A percentile compares a stretch with the other conserved stretches of the same genome.
Evolutionary conservation across 2,797 vertebrate genomes (phyloP).

Genomic region (Malacoctenus gilli): DNA sequence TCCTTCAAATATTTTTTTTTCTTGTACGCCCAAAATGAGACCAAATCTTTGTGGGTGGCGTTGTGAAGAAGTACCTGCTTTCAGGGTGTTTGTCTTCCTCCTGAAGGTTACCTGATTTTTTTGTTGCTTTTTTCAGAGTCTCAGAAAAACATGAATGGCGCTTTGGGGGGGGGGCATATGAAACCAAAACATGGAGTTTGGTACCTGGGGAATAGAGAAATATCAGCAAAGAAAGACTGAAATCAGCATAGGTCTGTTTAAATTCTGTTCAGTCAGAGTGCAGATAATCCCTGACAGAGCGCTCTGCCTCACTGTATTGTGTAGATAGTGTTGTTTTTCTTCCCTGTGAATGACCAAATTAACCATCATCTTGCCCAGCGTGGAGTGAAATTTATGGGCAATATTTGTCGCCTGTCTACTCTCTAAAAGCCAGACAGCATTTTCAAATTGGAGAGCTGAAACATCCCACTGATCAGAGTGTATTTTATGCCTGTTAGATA

Average conservation of each 20-base stretch:
- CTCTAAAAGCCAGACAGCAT: slow-evolving; percentile 25
- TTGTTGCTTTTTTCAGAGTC: slow-evolving; percentile 32
- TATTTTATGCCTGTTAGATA: slow-evolving; percentile 53
- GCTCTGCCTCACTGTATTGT: slow-evolving; percentile 37
- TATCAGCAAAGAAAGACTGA: slow-evolving; percentile 31
- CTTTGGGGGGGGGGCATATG: too few relatives aligned
- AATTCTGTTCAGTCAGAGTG: slow-evolving; percentile 47
- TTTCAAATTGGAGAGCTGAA: slow-evolving; percentile 42
- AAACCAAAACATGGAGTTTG: slow-evolving; percentile 28
- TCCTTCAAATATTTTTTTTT: slow-evolving; percentile 1
- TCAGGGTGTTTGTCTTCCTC: slow-evolving; percentile 12
- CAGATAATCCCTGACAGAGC: slow-evolving; percentile 47
- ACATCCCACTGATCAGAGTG: slow-evolving; percentile 43
- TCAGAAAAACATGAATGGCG: too few relatives aligned
- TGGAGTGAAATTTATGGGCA: slow-evolving; percentile 23
- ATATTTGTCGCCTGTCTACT: slow-evolving; percentile 38
- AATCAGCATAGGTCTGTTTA: slow-evolving; percentile 43
- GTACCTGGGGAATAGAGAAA: slow-evolving; percentile 30
- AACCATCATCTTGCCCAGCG: slow-evolving; percentile 30
- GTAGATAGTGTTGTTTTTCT: slow-evolving; percentile 42
- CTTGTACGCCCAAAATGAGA: slow-evolving; percentile 1
- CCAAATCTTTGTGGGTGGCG: neutral
- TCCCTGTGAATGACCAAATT: slow-evolving; percentile 39
- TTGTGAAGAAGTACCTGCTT: slow-evolving; percentile 1
- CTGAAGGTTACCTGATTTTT: slow-evolving; percentile 28